Evolutionary conservation across 1,140 invertebrate genomes (phyloP), one percentile per base, ranked within the genome.

Genomic region (Diabrotica virgifera): DNA sequence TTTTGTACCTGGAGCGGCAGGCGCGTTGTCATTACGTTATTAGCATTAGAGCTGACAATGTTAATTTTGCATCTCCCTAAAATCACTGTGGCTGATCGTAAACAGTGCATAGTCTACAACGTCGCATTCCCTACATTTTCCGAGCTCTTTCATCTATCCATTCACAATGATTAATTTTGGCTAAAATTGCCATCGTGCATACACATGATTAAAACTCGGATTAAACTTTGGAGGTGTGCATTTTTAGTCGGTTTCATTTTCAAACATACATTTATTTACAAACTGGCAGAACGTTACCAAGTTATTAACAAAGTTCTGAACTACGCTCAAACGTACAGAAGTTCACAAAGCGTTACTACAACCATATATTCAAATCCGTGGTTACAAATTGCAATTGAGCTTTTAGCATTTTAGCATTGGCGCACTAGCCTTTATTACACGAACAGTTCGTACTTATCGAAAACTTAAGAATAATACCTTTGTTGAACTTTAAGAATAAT

Each of bases 331-430:
- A 46, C 40, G 40, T 46, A 46, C 8, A n/a, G n/a, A 46, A 46
- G 40, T 46, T 46, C 40, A 46, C 40, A 46, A 46, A 46, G 40
- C 40, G 40, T 46, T 10, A 46, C 40, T 8, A 46, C 40, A 46
- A 46, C 40, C 40, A n/a, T 46, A 46, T n/a, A 46, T 46, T 46
- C n/a, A 46, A 46, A 46, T 46, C 40, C 40, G 40, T 46, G 40
- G 40, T 46, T 46, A 46, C 40, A 46, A 8, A 46, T 46, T n/a
- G 40, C 40, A 10, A 46, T 46, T 10, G 8, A 46, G 40, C 40
- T 46, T 46, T 46, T 46, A 46, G 40, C 40, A 46, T 46, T 46
- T 46, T 46, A 46, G 40, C 40, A 46, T 10, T 46, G 40, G 8
- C 40, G 40, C n/a, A 8, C 8, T 6, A 46, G 4, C n/a, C 40